Percentiles rank a stretch among this genome's conserved stretches.
Evolutionary conservation across 2,888 invertebrate genomes (phyloP).

Genomic region (Aspidiotus rigidus): DNA sequence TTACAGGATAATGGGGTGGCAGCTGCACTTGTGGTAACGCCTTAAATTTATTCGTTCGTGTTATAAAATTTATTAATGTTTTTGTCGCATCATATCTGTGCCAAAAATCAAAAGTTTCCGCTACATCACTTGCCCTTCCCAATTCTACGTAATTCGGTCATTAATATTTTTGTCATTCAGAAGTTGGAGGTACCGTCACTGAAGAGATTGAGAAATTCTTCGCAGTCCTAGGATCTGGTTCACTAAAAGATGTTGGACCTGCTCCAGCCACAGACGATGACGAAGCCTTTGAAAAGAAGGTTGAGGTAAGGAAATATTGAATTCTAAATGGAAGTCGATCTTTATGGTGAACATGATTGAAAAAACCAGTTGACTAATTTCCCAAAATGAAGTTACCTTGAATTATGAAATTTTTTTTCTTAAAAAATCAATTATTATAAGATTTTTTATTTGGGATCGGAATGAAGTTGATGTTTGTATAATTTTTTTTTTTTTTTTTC

Average conservation of each 20-base stretch:
- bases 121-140: no score
- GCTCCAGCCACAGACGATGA: conserved; percentile 68
- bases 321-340: background rate
- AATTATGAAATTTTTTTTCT: background rate
- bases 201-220: conserved; percentile 65
- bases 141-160: no score
- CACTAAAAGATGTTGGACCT: conserved; percentile 57
- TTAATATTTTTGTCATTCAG: background rate
- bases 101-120: no score
- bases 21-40: no score
- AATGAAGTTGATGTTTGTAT: background rate
- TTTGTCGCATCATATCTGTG: no score
- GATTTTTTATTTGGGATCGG: conserved; percentile 27
- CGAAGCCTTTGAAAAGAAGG: conserved; percentile 57
- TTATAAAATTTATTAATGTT: no score
- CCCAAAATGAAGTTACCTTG: background rate
- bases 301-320: conserved; percentile 45
- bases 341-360: no score
- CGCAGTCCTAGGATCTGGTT: conserved; percentile 66
- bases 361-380: background rate
- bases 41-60: no score
- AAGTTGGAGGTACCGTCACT: conserved; percentile 56
- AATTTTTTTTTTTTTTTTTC: conserved; percentile 18
- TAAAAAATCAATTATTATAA: no score
- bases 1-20: no score